A percentile compares a stretch with the other conserved stretches of the same genome.
These are phyloP conservation scores for Liposcelis brunnea DNA, from an alignment of 2,888 invertebrate species.

Conservation along the genomic window DNA sequence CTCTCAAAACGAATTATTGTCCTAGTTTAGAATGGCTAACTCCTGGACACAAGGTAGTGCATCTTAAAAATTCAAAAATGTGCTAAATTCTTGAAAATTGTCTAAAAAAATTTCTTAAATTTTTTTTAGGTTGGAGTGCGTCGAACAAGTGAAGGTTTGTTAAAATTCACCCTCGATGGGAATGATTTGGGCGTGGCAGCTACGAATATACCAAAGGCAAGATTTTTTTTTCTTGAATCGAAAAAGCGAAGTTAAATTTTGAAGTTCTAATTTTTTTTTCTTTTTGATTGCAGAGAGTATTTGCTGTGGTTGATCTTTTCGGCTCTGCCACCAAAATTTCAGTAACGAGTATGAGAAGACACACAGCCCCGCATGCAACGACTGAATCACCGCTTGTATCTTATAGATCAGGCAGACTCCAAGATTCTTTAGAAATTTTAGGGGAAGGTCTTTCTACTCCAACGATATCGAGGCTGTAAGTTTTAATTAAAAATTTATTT, in stretches of 20 bases:
- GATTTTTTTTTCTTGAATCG: too few species aligned
- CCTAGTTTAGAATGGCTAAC: slow-evolving; percentile 66
- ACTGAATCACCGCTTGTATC: slow-evolving; percentile 11
- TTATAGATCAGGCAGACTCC: slow-evolving; percentile 14
- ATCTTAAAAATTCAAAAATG: too few species aligned
- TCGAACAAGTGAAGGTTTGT: slow-evolving; percentile 45
- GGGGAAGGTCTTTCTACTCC: slow-evolving; percentile 4
- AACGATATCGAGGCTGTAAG: neutral
- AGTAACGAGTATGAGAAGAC: slow-evolving; percentile 38
- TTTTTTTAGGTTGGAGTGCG: slow-evolving; percentile 42
- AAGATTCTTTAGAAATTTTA: slow-evolving; percentile 18
- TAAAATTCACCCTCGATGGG: slow-evolving; percentile 64
- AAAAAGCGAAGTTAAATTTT: too few species aligned
- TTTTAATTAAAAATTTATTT: too few species aligned
- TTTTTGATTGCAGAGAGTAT: slow-evolving; percentile 43
- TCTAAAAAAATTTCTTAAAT: neutral
- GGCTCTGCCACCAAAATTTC: slow-evolving; percentile 63
- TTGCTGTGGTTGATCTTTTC: slow-evolving; percentile 65
- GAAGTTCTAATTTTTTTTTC: slow-evolving; percentile 13
- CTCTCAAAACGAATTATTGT: slow-evolving; percentile 49
- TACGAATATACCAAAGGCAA: slow-evolving; percentile 58
- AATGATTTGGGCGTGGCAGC: slow-evolving; percentile 63
- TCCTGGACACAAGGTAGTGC: slow-evolving; percentile 44
- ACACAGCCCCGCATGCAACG: slow-evolving; percentile 34
- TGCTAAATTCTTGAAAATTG: neutral